Percentiles rank a stretch among this genome's conserved stretches.
Conservation (phyloP, 2,113 vertebrate genomes). For the Tyto alba region DNA sequence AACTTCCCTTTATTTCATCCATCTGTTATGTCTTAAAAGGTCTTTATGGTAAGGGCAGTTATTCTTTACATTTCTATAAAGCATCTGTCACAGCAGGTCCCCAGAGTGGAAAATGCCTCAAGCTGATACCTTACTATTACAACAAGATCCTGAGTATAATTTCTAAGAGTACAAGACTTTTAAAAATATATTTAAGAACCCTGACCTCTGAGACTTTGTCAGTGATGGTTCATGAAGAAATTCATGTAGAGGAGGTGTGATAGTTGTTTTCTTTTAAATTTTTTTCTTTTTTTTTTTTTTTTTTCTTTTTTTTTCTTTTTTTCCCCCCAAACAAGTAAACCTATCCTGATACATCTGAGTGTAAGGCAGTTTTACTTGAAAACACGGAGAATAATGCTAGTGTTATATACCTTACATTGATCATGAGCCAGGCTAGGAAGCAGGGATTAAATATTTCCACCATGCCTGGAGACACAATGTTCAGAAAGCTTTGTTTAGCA, state of each 20-base stretch:
- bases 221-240: not conserved
- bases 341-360: not conserved
- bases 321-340: rapidly evolving
- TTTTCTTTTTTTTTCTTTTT: not conserved
- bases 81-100: not conserved
- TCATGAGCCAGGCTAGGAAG: not conserved
- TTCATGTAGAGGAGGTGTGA: rapidly evolving
- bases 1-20: not conserved
- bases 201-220: not conserved
- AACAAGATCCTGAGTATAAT: not conserved
- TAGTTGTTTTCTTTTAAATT: rapidly evolving
- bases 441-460: not conserved
- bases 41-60: not conserved
- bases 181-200: not conserved
- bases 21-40: not conserved
- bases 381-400: rapidly evolving
- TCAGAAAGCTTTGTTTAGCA: not conserved
- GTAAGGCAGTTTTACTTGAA: not conserved
- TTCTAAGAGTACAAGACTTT: not conserved
- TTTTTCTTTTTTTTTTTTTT: too few species aligned
- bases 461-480: not conserved
- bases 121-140: not conserved
- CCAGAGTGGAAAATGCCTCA: not conserved
- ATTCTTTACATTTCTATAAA: not conserved
- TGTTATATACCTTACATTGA: not conserved